Percentiles rank a stretch among this genome's conserved stretches.
Conservation (phyloP, 2,888 invertebrate genomes). For the Vanessa cardui region DNA sequence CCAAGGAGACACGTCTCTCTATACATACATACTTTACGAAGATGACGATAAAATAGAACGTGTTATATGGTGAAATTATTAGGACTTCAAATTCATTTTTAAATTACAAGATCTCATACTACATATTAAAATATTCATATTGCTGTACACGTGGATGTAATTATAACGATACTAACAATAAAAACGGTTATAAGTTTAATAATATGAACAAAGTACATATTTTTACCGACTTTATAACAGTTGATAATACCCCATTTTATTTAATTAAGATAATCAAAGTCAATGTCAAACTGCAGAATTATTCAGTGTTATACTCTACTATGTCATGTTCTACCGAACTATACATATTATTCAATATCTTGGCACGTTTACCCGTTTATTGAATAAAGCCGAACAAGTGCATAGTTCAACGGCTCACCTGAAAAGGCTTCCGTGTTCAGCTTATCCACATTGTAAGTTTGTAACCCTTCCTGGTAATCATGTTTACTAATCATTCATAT, state of each 20-base stretch:
- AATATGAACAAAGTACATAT: too few relatives aligned
- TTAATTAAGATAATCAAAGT: not conserved
- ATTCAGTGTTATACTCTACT: not conserved
- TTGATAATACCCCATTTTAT: too few relatives aligned
- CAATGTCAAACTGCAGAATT: slow-evolving; percentile 2
- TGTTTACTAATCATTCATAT: not conserved
- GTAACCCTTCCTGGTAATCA: slow-evolving; percentile 15
- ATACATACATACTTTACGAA: not conserved
- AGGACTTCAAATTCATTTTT: too few relatives aligned
- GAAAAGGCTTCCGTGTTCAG: slow-evolving; percentile 29
- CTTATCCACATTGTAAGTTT: slow-evolving; percentile 9
- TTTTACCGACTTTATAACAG: too few relatives aligned
- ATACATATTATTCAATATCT: not conserved
- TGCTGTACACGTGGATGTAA: too few relatives aligned
- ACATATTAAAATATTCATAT: too few relatives aligned
- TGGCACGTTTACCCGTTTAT: slow-evolving; percentile 19
- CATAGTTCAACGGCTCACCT: slow-evolving; percentile 16
- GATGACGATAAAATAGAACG: too few relatives aligned
- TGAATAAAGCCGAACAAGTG: slow-evolving; percentile 31
- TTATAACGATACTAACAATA: too few relatives aligned
- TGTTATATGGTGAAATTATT: too few relatives aligned
- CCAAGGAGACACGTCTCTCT: not conserved
- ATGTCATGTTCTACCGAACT: not conserved
- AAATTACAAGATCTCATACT: too few relatives aligned
- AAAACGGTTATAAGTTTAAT: too few relatives aligned